Evolutionary conservation across 1,140 invertebrate species (phyloP), one percentile per base, ranked within the genome.

Genomic region (Leptoteleia sp.): DNA sequence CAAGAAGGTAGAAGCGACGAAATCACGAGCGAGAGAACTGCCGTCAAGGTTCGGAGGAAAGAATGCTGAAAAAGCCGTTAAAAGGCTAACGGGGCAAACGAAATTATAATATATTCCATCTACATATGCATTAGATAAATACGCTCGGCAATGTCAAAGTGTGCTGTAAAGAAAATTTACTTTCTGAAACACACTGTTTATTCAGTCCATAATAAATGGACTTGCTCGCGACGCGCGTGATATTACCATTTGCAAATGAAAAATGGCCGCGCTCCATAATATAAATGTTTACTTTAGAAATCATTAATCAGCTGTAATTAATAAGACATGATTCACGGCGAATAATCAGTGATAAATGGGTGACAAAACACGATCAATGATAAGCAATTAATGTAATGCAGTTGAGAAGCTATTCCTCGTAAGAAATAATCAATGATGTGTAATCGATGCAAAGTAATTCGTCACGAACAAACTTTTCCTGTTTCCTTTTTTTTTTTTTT

Each of bases 1-100:
- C 71, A 76, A 70, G 72, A 70, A 68, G 68, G 55, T 65, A 55
- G 62, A 76, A 70, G 64, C 67, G 61, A 72, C 67, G 52, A 80
- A 80, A 80, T 72, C 71, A 47, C 62, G 38, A 45, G 43, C 25
- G 38, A 55, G 42, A 35, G 42, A 62, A 47, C 38, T 13, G 31
- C 22, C 19, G 42, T 12, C 31, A 16, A 67, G 42, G 52, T 35
- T 4, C 15, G 13, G 25, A n/a, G 15, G 22, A 37, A 64, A 62
- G 54, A 61, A 54, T 35, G 42, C 38, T 40, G 19, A 40, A 50
- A 50, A 38, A 31, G 73, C 3, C 61, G 29, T 62, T 42, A 40
- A 70, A 77, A 65, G 45, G 50, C 35, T 31, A 62, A 33, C 38
- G 42, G 16, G 22, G 40, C n/a, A 47, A 54, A 38, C 13, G 33